Base-by-base conservation (phyloP, 92 coral and sea anemone species). In the Actinostola sp. region DNA sequence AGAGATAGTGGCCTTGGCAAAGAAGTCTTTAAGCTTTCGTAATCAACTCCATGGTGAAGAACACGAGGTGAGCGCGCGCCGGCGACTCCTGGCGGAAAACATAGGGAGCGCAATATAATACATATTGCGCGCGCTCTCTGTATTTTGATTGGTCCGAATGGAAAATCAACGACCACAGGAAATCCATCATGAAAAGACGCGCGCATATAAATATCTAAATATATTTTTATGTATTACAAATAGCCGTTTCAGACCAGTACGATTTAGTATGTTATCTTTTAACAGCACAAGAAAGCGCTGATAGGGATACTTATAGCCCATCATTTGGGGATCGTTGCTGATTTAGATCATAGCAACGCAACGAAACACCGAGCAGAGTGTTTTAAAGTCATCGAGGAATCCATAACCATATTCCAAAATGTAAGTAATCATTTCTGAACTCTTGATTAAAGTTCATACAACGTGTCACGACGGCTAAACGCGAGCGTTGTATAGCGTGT, bases 31-130 rank as follows among this genome's bases (percentile, higher is more conserved):
- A 63, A 79, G 89, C 63, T 94, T 57, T 77, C 93, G 98, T 24
- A 73, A 74, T 48, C 75, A 86, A 27, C 83, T 94, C 24, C 62
- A 84, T 34, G 95, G 98, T 11, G 98, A 94, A 48, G 98, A 94
- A 56, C 91, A 94, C 63, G 97, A 91, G 88, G 98, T 88, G 82
- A 51, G n/a, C n/a, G n/a, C n/a, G n/a, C n/a, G n/a, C n/a, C n/a
- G n/a, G n/a, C n/a, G n/a, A n/a, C n/a, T n/a, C n/a, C n/a, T n/a
- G n/a, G n/a, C n/a, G n/a, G n/a, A n/a, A n/a, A n/a, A n/a, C n/a
- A n/a, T n/a, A n/a, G n/a, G n/a, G n/a, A n/a, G n/a, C n/a, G n/a
- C n/a, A n/a, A n/a, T n/a, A 28, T 62, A 34, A 28, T 36, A 36
- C 11, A 36, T n/a, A n/a, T n/a, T n/a, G n/a, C n/a, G n/a, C n/a